Evolutionary conservation across 2,113 vertebrate species (phyloP).

Genomic region (Proterorhinus semilunaris): DNA sequence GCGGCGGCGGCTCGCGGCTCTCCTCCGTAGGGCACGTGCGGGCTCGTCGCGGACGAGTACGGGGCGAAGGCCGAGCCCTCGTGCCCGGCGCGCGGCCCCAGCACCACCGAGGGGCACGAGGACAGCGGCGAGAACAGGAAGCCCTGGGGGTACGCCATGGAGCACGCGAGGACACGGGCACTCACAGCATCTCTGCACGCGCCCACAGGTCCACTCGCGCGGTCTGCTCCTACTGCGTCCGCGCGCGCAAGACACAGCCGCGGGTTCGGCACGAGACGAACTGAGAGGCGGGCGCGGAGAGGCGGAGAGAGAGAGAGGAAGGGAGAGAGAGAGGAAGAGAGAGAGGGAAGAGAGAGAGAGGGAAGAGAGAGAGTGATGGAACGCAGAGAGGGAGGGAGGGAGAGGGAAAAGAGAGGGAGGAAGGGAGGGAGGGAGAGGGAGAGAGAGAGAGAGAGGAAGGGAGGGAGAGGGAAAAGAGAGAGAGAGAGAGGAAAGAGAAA

Average conservation of each 20-base stretch:
- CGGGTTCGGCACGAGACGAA: background rate
- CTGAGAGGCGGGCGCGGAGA: no score
- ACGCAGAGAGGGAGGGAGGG: background rate
- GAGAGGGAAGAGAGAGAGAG: conserved; percentile 22
- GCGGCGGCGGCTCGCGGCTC: conserved; percentile 84
- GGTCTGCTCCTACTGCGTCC: background rate
- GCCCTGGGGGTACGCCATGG: conserved; percentile 93
- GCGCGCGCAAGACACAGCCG: background rate
- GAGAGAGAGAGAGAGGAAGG: background rate
- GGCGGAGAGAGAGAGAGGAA: background rate
- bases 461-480: no score
- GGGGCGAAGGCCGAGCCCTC: conserved; percentile 66
- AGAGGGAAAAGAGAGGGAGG: background rate
- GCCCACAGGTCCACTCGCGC: background rate
- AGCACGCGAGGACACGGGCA: conserved; percentile 27
- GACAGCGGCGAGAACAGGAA: conserved; percentile 85
- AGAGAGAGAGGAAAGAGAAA: no score
- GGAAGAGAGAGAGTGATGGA: background rate
- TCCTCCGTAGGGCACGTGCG: conserved; percentile 85
- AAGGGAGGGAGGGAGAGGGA: background rate
- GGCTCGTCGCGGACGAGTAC: conserved; percentile 86
- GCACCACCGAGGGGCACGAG: conserved; percentile 79
- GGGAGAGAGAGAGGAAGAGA: background rate
- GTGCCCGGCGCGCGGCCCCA: conserved; percentile 1
- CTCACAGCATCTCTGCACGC: background rate